These are phyloP conservation scores for Gadus chalcogrammus DNA, from an alignment of 2,113 vertebrate species.

Conservation along the genomic window DNA sequence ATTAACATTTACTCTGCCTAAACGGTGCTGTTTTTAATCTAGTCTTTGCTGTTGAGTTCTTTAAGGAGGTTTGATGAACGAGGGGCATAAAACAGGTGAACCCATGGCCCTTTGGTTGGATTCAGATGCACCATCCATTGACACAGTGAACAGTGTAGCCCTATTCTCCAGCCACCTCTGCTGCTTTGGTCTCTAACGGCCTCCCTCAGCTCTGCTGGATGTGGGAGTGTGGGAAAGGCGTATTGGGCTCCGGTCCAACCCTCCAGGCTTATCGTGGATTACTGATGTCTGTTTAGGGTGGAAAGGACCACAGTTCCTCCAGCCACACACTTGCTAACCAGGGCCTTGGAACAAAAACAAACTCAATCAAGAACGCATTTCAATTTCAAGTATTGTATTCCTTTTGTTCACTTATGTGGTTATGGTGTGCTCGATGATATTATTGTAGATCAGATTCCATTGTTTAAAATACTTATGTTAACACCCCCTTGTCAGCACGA, in stretches of 20 bases:
- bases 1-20: not conserved
- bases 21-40: not conserved
- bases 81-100: constrained; percentile 25
- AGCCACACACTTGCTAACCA: not conserved
- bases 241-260: constrained; percentile 2
- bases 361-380: too few species aligned
- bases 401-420: too few species aligned
- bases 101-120: constrained; percentile 6
- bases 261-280: not conserved
- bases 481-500: too few species aligned
- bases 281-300: not conserved
- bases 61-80: not conserved
- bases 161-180: constrained; percentile 16
- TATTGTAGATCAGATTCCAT: too few species aligned
- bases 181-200: not conserved
- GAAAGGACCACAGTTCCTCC: not conserved
- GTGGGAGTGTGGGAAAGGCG: not conserved
- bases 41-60: not conserved
- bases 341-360: too few species aligned
- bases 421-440: too few species aligned
- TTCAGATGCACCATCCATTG: constrained; percentile 25
- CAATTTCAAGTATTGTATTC: too few species aligned
- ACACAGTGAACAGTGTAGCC: constrained; percentile 32
- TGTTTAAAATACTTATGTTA: too few species aligned
- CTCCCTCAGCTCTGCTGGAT: too few species aligned